Evolutionary conservation across 2,113 vertebrate genomes (phyloP), one percentile per base, ranked within the genome.

Genomic region (Macaca nemestrina): DNA sequence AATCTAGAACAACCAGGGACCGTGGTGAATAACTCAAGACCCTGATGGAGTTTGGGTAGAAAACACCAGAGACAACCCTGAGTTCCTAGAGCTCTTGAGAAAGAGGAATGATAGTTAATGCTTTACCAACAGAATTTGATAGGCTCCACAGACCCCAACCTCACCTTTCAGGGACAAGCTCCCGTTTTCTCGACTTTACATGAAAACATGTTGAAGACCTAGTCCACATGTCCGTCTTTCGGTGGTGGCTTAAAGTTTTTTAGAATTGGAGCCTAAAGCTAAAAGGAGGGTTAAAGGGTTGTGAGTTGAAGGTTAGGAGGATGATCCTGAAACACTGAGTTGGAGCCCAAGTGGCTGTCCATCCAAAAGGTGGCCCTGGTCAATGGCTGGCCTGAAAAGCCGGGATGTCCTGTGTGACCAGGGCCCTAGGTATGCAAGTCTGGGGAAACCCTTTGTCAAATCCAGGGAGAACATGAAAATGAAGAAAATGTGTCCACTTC

Each of bases 361-460:
- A 17, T 14, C 7, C 55, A n/a, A 57, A 38, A 48, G 30, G 50
- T 0, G 0, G 32, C 50, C 85, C 76, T 45, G 5, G 11, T 17
- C 45, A 1, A 8, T 18, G 5, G 52, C 10, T 25, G n/a, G 18
- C 20, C 50, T 61, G 76, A 45, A 40, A 9, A 0, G 5, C 16
- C 18, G 2, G 22, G 8, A 6, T 1, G 11, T 38, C 6, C n/a
- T 9, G 1, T 55, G 43, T 30, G 27, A 13, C 22, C 9, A 27
- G 52, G 57, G 12, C 16, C 68, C 55, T 23, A 0, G n/a, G 25
- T 20, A 38, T 8, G 7, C 27, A 25, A 16, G 35, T 16, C 38
- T 22, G 17, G 43, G 18, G 18, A 32, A 57, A 38, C 23, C n/a
- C 2, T 35, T 1, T 5, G 17, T 17, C n/a, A 55, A n/a, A 50